Percentiles rank a stretch among this genome's conserved stretches.
These are phyloP conservation scores for Sinelater perroti DNA, from an alignment of 2,888 invertebrate species.

Conservation along the genomic window DNA sequence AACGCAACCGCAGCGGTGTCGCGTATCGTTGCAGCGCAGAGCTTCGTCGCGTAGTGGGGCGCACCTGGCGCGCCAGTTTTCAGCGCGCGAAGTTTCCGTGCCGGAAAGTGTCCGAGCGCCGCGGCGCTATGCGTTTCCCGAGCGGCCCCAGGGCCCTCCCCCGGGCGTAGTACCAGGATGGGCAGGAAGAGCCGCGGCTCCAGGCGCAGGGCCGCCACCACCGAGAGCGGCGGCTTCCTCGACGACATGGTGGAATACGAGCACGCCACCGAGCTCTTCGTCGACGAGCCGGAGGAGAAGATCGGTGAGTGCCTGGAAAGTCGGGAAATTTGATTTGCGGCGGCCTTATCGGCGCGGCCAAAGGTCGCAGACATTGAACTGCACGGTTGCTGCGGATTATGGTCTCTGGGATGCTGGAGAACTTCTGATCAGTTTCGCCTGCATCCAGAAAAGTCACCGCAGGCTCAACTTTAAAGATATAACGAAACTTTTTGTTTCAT, in stretches of 20 bases:
- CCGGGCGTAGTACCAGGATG: too few species aligned
- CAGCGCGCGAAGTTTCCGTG: neutral
- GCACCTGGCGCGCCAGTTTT: neutral
- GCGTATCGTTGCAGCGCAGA: neutral
- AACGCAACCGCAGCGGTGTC: neutral
- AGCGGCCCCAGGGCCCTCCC: too few species aligned
- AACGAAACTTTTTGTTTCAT: too few species aligned
- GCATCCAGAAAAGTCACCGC: too few species aligned
- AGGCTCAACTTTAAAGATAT: too few species aligned
- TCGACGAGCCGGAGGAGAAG: slow-evolving; percentile 14
- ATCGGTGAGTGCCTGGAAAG: slow-evolving; percentile 19
- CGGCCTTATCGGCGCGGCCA: neutral
- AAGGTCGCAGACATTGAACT: neutral
- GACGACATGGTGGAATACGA: slow-evolving; percentile 24
- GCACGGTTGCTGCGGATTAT: too few species aligned
- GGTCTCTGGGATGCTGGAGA: too few species aligned
- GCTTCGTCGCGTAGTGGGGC: neutral
- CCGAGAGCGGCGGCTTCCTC: slow-evolving; percentile 15
- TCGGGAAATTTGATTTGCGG: neutral
- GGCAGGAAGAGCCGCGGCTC: slow-evolving; percentile 23
- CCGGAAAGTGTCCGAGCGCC: neutral
- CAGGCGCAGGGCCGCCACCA: slow-evolving; percentile 23
- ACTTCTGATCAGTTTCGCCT: too few species aligned
- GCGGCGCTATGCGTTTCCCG: too few species aligned
- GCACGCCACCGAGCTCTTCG: slow-evolving; percentile 1